Conservation (phyloP, 2,797 vertebrate genomes). For the Semaprochilodus insignis region DNA sequence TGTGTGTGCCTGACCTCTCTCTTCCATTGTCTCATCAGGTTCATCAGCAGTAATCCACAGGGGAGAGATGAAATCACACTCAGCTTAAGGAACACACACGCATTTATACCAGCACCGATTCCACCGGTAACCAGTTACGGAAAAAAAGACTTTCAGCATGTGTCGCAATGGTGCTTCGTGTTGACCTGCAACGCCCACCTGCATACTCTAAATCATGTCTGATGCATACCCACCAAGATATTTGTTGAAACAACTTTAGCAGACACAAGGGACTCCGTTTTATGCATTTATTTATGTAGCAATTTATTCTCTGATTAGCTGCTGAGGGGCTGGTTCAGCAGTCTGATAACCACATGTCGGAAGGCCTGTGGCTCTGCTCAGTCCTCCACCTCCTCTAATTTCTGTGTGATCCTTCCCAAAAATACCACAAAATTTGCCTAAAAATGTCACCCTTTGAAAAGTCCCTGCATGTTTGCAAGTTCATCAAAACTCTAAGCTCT, state of each 20-base stretch:
- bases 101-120: neutral
- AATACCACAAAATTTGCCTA: constrained; percentile 83
- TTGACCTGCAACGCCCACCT: neutral
- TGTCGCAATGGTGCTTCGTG: neutral
- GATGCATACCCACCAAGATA: constrained; percentile 46
- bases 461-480: constrained; percentile 74
- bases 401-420: constrained; percentile 80
- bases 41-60: neutral
- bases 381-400: constrained; percentile 81
- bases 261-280: constrained; percentile 80
- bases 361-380: constrained; percentile 74
- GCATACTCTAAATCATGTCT: constrained; percentile 3
- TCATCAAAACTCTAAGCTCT: constrained; percentile 78
- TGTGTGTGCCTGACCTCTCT: neutral
- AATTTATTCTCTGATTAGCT: constrained; percentile 83
- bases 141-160: neutral
- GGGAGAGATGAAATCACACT: neutral
- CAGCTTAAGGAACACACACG: constrained; percentile 22
- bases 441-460: constrained; percentile 75
- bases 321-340: constrained; percentile 82
- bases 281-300: constrained; percentile 88
- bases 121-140: neutral
- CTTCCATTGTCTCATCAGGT: neutral
- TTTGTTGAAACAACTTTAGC: constrained; percentile 72
- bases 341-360: constrained; percentile 83